Percentiles rank a stretch among this genome's conserved stretches.
Conservation (phyloP, 2,888 invertebrate genomes). For the Eristalis intricaria region DNA sequence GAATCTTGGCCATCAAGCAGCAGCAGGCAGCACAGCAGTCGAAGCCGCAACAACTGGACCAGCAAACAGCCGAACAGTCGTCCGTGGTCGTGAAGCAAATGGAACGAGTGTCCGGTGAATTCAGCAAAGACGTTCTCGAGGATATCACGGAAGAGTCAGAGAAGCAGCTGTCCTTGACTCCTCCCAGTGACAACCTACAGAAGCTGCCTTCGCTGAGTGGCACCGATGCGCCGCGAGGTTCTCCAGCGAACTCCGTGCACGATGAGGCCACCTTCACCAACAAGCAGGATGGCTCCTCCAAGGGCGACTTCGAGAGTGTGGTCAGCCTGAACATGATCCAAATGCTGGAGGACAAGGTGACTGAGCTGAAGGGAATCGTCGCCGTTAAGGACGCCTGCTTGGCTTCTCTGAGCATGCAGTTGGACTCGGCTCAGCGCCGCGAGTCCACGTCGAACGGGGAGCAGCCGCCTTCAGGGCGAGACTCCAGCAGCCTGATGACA, state of each 20-base stretch:
- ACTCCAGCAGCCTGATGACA: constrained; percentile 79
- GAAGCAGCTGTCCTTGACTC: constrained; percentile 61
- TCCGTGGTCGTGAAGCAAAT: constrained; percentile 76
- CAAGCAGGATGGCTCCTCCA: constrained; percentile 3
- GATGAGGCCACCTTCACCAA: constrained; percentile 36
- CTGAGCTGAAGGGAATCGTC: constrained; percentile 77
- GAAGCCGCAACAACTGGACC: constrained; percentile 48
- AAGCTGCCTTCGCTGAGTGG: constrained; percentile 22
- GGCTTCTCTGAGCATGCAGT: constrained; percentile 77
- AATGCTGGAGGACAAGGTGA: constrained; percentile 78
- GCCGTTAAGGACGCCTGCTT: constrained; percentile 79
- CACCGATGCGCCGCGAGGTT: constrained; percentile 42
- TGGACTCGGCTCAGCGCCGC: constrained; percentile 76
- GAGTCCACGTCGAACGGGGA: constrained; percentile 74
- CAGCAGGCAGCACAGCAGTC: constrained; percentile 69
- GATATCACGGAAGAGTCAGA: constrained; percentile 81
- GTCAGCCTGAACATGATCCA: constrained; percentile 78
- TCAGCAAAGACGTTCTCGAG: constrained; percentile 79
- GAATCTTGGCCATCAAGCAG: constrained; percentile 77
- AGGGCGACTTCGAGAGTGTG: constrained; percentile 73
- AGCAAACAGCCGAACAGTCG: constrained; percentile 63
- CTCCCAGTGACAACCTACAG: constrained; percentile 43
- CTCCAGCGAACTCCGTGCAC: constrained; percentile 45
- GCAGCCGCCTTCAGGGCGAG: constrained; percentile 78
- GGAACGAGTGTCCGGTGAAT: constrained; percentile 79